Evolutionary conservation across 2,888 invertebrate species (phyloP).

Genomic region (Notodonta ziczac): DNA sequence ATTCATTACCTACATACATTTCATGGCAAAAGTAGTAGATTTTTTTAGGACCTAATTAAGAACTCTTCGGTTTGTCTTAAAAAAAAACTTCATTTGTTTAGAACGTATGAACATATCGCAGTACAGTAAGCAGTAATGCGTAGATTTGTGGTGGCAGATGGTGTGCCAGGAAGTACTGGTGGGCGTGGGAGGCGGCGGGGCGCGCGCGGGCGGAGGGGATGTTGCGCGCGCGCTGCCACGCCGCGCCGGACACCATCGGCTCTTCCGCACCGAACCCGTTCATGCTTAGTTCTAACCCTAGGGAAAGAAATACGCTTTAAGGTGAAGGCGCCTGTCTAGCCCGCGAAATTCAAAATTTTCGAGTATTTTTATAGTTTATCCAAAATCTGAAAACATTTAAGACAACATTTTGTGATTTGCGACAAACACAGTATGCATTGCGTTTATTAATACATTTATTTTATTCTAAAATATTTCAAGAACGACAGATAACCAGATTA

Average conservation of each 20-base stretch:
- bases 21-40: too few species aligned
- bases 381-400: too few species aligned
- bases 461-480: too few species aligned
- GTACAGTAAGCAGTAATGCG: constrained; percentile 60
- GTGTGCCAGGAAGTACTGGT: constrained; percentile 65
- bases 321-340: too few species aligned
- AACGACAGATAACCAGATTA: too few species aligned
- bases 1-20: too few species aligned
- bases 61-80: background rate
- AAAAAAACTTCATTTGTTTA: constrained; percentile 33
- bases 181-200: constrained; percentile 69
- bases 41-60: too few species aligned
- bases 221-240: constrained; percentile 75
- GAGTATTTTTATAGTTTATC: too few species aligned
- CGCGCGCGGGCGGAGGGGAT: constrained; percentile 50
- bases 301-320: background rate
- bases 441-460: too few species aligned
- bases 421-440: too few species aligned
- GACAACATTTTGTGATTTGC: too few species aligned
- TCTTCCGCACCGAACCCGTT: constrained; percentile 73
- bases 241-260: constrained; percentile 78
- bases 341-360: too few species aligned
- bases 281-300: constrained; percentile 74
- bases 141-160: constrained; percentile 69
- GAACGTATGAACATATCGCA: constrained; percentile 65